Base-by-base conservation (phyloP, 2,888 invertebrate genomes). In the Drosophila leonis region DNA sequence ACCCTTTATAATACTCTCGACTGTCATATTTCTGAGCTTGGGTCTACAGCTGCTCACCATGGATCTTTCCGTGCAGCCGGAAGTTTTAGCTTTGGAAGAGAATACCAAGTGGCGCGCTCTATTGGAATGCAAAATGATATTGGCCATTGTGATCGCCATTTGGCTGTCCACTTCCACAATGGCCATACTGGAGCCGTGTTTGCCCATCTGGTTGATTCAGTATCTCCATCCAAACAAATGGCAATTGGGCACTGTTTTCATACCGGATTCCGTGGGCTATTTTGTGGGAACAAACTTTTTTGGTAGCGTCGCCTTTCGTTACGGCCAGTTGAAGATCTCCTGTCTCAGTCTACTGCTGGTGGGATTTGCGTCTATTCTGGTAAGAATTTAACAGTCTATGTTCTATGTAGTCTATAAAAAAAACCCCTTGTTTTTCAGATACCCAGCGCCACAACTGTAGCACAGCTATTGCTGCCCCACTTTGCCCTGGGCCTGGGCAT, bases 231-330 rank as follows among this genome's bases (percentile, higher is more conserved):
- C 93, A 0, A 92, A 91, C 52, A 93, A 92, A 72, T 96, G 96
- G 96, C 95, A 96, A 90, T 92, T 96, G 86, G 97, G 97, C 4
- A 95, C 96, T 0, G 96, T 97, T 7, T 97, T 97, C 88, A 95
- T 97, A 72, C 97, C 97, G 0, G 97, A 97, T 92, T 97, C 97
- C 82, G 88, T 97, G 37, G 97, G 97, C 0, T 97, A 97, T 90
- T 94, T 97, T 72, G 92, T 97, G 44, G 97, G 97, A 31, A 97
- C 97, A 0, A 97, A 97, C 92, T 95, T 95, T 82, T 96, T 97
- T 88, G 97, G 97, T 8, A 92, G 94, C 48, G 92, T 95, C 31
- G 95, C 96, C 7, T 95, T 94, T 85, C 94, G 94, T 72, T 93
- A 95, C 54, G 96, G 96, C 1, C 95, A 96, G 80, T 94, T 95